Base-by-base conservation (phyloP, 2,113 vertebrate species). In the Passer montanus region DNA sequence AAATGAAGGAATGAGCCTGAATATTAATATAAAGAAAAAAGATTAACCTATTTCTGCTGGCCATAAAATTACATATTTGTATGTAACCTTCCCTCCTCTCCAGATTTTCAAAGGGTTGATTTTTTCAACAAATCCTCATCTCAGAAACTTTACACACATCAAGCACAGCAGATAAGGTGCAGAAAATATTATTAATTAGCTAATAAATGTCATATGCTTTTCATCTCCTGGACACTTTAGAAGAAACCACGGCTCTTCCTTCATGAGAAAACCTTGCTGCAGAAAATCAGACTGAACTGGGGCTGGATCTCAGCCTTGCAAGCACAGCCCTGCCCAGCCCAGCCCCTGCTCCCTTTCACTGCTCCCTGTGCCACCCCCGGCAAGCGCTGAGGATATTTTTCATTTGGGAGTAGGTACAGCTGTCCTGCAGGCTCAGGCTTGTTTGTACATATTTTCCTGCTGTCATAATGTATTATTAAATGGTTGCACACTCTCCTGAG, bases 321-420 rank as follows among this genome's bases (percentile, higher is more conserved):
- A 93, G 58, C 70, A 63, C 68, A 90, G 86, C 89, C 67, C 95
- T 50, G 95, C 67, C 96, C 97, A 96, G 97, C 97, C 95, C 97
- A 91, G 95, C 59, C 59, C 2, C 9, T 39, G 41, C 43, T 81
- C n/a, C 64, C 30, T 94, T 81, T 94, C 78, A 74, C 88, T 95
- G 79, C 90, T 79, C 94, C 84, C 21, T 92, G 79, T 55, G 50
- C 39, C 87, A 93, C 78, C 82, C 72, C 50, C 0, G 4, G 94
- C 79, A 66, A 72, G 24, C 55, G 49, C 67, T 72, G 56, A 2
- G 11, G 69, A 23, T 63, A 82, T 79, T 84, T 75, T 87, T 59
- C 60, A 75, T 50, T 78, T 46, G 50, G 27, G 49, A 85, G 20
- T 47, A 76, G 60, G 67, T 16, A 50, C 7, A 63, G 69, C 37